Base-by-base conservation (phyloP, 2,113 vertebrate genomes). In the Myiagra hebetior region DNA sequence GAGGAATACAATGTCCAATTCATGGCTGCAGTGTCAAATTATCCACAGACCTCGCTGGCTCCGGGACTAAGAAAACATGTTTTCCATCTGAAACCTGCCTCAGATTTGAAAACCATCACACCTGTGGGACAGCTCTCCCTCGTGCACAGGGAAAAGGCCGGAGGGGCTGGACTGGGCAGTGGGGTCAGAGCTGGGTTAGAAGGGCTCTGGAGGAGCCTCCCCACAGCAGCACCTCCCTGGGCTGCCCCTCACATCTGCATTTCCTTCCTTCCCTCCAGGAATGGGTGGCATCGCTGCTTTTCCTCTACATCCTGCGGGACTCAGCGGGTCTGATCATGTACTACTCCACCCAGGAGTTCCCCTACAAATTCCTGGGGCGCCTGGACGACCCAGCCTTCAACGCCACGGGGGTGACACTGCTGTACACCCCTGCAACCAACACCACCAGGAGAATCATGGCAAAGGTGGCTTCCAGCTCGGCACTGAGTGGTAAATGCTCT, bases 371-470 rank as follows among this genome's bases (percentile, higher is more conserved):
- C 56, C 94, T 98, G 3, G 97, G 97, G 1, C 63, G 18, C 3
- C 27, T 97, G 44, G 96, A 97, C 7, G 63, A 95, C 1, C 93
- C 90, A 0, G 73, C 74, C 49, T 94, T 96, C 55, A 97, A 95
- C 0, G 23, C 69, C 9, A 81, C 85, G 0, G 84, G 55, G 8
- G 10, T 65, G 9, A 94, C 7, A 0, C 65, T 99, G 26, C 62
- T 93, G 2, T 99, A 98, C 98, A 98, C 98, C 0, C 98, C 98
- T 0, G 97, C 97, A 13, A 98, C 97, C 11, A 97, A 93, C 89
- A 27, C 97, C 96, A 98, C 98, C 87, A 98, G 55, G 77, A 87
- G 53, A 52, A 98, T 99, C 37, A 99, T 99, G 98, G 98, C 96
- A 2, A 98, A 98, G 89, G 98, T 98, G 92, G 98, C 98, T 24